phyloP scores from a whole-genome alignment of 1,140 invertebrate genomes.

The Bacillus rossius region DNA sequence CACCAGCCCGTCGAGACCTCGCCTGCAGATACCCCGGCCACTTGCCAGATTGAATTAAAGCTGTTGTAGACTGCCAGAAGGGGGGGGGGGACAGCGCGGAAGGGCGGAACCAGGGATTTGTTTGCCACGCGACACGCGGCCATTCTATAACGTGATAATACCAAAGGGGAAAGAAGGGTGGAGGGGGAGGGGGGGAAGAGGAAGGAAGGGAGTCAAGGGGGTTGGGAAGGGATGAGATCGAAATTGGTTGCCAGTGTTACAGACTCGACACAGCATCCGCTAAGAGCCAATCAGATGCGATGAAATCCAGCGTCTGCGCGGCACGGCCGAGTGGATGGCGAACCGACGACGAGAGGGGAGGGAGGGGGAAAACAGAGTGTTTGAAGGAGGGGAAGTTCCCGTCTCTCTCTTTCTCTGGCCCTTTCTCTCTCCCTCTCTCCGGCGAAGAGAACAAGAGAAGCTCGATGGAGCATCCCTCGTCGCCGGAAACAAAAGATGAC shows the following conservation, averaged over 20 bases:
- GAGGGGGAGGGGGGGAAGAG: not conserved
- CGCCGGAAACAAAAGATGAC: too few relatives aligned
- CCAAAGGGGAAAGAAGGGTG: not conserved
- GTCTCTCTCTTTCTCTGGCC: not conserved
- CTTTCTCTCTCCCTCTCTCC: too few relatives aligned
- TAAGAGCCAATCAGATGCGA: slow-evolving; percentile 3
- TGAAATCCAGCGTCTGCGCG: not conserved
- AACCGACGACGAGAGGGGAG: not conserved
- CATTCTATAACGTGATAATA: too few relatives aligned
- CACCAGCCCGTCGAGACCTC: slow-evolving; percentile 17
- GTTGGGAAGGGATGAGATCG: not conserved
- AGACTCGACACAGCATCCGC: not conserved
- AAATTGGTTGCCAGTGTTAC: slow-evolving; percentile 12
- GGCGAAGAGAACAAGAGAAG: too few relatives aligned
- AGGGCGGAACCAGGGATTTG: not conserved
- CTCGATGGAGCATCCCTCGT: too few relatives aligned
- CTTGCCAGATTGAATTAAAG: too few relatives aligned
- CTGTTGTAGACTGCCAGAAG: too few relatives aligned
- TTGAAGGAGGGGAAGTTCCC: slow-evolving; percentile 7
- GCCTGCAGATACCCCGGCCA: too few relatives aligned
- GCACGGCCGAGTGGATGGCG: too few relatives aligned
- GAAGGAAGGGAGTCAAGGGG: slow-evolving; percentile 8
- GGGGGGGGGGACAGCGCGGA: slow-evolving; percentile 40
- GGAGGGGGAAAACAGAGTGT: not conserved
- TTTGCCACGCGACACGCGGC: too few relatives aligned